Evolutionary conservation across 2,888 invertebrate species (phyloP).

Genomic region (Cephus sareptanus): DNA sequence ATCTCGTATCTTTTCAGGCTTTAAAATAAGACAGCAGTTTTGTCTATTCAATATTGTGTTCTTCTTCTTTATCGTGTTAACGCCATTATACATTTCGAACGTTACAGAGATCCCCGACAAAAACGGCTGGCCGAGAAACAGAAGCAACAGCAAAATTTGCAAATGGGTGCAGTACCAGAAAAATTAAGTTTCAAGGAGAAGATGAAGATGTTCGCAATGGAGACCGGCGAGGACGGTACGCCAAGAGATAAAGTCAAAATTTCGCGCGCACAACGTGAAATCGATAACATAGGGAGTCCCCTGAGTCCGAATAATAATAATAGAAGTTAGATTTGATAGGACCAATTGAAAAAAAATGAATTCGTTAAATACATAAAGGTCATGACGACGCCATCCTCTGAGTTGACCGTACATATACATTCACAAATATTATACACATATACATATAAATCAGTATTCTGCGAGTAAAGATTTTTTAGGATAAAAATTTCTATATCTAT

Average conservation of each 20-base stretch:
- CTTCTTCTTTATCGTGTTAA: neutral
- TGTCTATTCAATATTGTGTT: neutral
- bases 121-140: conserved; percentile 87
- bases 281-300: conserved; percentile 77
- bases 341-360: neutral
- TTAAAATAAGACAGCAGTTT: neutral
- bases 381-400: neutral
- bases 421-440: neutral
- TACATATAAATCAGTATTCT: neutral
- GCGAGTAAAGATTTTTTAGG: neutral
- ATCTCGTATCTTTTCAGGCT: neutral
- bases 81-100: neutral
- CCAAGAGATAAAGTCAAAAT: conserved; percentile 96
- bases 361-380: neutral
- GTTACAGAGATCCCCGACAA: conserved; percentile 85
- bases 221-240: conserved; percentile 92
- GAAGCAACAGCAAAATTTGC: conserved; percentile 71
- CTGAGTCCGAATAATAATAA: conserved; percentile 54
- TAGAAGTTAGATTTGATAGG: conserved; percentile 26
- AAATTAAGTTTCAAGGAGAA: conserved; percentile 98
- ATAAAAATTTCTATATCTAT: neutral
- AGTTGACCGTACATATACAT: neutral
- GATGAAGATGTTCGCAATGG: conserved; percentile 99
- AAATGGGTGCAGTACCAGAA: conserved; percentile 82
- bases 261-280: conserved; percentile 94